phyloP scores from a whole-genome alignment of 1,140 invertebrate genomes.

The Monochamus saltuarius region DNA sequence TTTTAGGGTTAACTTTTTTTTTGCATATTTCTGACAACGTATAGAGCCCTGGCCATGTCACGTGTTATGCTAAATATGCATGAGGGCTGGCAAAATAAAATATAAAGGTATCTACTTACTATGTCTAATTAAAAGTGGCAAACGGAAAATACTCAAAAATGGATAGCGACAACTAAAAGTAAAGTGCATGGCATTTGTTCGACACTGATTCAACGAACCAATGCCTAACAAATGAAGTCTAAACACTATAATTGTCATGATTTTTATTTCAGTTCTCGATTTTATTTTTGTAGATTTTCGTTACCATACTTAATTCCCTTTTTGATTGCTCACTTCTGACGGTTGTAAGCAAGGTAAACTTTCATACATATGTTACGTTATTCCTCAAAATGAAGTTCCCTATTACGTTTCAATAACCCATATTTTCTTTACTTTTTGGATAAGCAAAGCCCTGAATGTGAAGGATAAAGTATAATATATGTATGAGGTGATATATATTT shows the following conservation, averaged over 20 bases:
- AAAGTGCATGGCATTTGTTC: slow-evolving; percentile 34
- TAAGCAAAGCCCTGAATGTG: too few species aligned
- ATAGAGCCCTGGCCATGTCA: slow-evolving; percentile 14
- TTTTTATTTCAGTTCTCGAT: slow-evolving; percentile 40
- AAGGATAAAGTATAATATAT: too few species aligned
- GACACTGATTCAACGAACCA: slow-evolving; percentile 25
- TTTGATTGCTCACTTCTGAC: neutral
- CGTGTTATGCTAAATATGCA: slow-evolving; percentile 20
- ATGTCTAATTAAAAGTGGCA: slow-evolving; percentile 16
- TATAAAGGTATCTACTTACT: slow-evolving; percentile 16
- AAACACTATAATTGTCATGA: slow-evolving; percentile 54
- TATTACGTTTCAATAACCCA: too few species aligned
- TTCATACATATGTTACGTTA: too few species aligned
- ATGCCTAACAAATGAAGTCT: slow-evolving; percentile 44
- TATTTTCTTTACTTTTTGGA: too few species aligned
- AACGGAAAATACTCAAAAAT: slow-evolving; percentile 24
- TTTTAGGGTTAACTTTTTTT: too few species aligned
- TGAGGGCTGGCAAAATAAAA: slow-evolving; percentile 17
- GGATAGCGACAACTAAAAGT: slow-evolving; percentile 31
- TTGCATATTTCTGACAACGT: too few species aligned
- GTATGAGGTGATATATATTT: too few species aligned
- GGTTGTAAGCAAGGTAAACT: too few species aligned
- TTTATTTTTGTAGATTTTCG: slow-evolving; percentile 1
- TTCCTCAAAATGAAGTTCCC: too few species aligned
- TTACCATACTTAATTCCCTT: neutral